Evolutionary conservation across 2,888 invertebrate genomes (phyloP), one percentile per base, ranked within the genome.

Genomic region (Tricholauxania praeusta): DNA sequence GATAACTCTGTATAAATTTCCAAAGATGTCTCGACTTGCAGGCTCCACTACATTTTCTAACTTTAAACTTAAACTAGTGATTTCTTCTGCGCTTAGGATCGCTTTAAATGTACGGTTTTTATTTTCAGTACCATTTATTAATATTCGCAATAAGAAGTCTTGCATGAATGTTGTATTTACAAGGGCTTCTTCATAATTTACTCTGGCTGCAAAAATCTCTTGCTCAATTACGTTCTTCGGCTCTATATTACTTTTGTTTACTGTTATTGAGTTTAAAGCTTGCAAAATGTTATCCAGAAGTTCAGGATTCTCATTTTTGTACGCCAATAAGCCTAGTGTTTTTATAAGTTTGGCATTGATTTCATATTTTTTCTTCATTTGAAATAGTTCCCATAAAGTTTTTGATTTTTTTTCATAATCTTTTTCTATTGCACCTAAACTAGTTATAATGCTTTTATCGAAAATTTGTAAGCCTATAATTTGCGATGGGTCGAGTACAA

Each of bases 131-230:
- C 84, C 83, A 74, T 77, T 78, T 1, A 77, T 62, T 12, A 83
- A 80, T 53, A 84, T 78, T 17, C 80, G 81, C 60, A 81, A 74
- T 6, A 84, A 70, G 47, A 85, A 85, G 60, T 78, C 75, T 75
- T 84, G 84, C 83, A 84, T 85, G 15, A 81, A 79, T 8, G 84
- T 84, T 3, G 80, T 83, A 62, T 84, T 84, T 0, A 78, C 72
- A 69, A 85, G 49, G 5, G 82, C 74, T 0, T 76, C 72, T 17
- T 76, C 74, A 51, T 74, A 80, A 39, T 75, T 63, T 2, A 51
- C 5, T 65, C 74, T 75, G 15, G 79, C 73, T 5, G 69, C 70
- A 1, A 67, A 72, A 15, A 82, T 75, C 7, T 72, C 71, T 17
- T 49, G 71, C 68, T 71, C 73, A 60, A 71, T 78, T 67, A 48